These are phyloP conservation scores for Drosophila navojoa DNA, from an alignment of 1,140 invertebrate genomes.

Conservation along the genomic window DNA sequence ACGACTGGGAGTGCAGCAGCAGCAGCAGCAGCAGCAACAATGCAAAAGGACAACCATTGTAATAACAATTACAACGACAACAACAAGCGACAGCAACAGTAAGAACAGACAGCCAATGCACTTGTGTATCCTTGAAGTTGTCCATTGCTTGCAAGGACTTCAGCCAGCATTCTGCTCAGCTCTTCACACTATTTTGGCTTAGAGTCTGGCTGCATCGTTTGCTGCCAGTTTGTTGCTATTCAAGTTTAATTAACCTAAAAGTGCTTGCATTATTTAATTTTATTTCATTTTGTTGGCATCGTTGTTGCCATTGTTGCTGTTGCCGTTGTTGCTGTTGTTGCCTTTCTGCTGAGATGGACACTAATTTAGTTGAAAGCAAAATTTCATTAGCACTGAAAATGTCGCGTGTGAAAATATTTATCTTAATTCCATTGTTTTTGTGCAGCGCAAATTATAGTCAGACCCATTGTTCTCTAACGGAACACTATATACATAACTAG, in stretches of 20 bases:
- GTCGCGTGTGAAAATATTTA: conserved; percentile 81
- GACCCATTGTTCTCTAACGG: not conserved
- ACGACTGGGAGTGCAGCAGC: conserved; percentile 35
- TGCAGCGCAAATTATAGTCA: conserved; percentile 40
- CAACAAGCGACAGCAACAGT: conserved; percentile 3
- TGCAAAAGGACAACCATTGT: conserved; percentile 73
- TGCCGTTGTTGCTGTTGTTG: conserved; percentile 5
- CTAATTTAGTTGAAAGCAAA: conserved; percentile 79
- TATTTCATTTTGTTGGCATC: conserved; percentile 72
- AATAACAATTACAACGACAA: conserved; percentile 73
- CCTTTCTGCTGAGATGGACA: conserved; percentile 40
- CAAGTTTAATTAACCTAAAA: conserved; percentile 81
- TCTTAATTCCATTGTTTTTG: conserved; percentile 70
- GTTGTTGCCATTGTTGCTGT: not conserved
- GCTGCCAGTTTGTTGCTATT: conserved; percentile 72
- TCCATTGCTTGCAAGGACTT: not conserved
- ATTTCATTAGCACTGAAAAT: conserved; percentile 77
- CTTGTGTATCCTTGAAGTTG: conserved; percentile 30
- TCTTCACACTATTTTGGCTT: conserved; percentile 59
- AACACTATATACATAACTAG: conserved; percentile 13
- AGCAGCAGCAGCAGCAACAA: conserved; percentile 27
- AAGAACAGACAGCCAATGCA: conserved; percentile 30
- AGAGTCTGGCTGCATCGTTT: conserved; percentile 52
- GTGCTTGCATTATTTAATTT: conserved; percentile 81
- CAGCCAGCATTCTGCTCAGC: conserved; percentile 7